Evolutionary conservation across 2,113 vertebrate genomes (phyloP).

Genomic region (Corythornis madagascariensis): DNA sequence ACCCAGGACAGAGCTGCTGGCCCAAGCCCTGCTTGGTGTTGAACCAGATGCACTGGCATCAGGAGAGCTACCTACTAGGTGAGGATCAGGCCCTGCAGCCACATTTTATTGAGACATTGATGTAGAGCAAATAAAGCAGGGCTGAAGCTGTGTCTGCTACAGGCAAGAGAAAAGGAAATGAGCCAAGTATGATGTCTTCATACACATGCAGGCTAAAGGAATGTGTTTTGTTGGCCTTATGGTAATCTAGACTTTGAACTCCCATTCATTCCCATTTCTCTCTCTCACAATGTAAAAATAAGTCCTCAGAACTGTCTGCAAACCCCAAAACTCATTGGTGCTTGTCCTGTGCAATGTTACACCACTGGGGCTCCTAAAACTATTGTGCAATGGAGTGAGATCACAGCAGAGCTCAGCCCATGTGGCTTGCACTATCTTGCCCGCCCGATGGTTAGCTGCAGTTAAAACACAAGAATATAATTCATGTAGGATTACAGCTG

Average conservation of each 20-base stretch:
- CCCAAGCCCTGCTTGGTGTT: neutral
- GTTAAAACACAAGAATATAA: neutral
- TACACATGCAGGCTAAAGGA: neutral
- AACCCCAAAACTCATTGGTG: slow-evolving; percentile 14
- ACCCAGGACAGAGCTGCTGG: neutral
- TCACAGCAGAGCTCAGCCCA: slow-evolving; percentile 28
- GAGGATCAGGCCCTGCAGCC: neutral
- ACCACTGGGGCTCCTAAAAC: slow-evolving; percentile 8
- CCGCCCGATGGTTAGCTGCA: neutral
- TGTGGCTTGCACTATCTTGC: slow-evolving; percentile 33
- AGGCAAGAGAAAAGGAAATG: slow-evolving; percentile 17
- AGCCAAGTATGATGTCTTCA: slow-evolving; percentile 23
- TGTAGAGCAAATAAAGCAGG: neutral
- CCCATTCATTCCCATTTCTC: neutral
- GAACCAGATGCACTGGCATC: neutral
- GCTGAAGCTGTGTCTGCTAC: neutral
- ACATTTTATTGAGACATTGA: neutral
- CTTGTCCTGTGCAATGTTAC: slow-evolving; percentile 19
- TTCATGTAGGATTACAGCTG: neutral
- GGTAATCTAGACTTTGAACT: slow-evolving; percentile 6
- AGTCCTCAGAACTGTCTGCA: neutral
- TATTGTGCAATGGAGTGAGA: slow-evolving; percentile 61
- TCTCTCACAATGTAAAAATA: slow-evolving; percentile 24
- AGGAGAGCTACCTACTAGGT: neutral
- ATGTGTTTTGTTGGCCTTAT: slow-evolving; percentile 7